A percentile compares a stretch with the other conserved stretches of the same genome.
Evolutionary conservation across 2,797 vertebrate species (phyloP).

Genomic region (Trachurus trachurus): DNA sequence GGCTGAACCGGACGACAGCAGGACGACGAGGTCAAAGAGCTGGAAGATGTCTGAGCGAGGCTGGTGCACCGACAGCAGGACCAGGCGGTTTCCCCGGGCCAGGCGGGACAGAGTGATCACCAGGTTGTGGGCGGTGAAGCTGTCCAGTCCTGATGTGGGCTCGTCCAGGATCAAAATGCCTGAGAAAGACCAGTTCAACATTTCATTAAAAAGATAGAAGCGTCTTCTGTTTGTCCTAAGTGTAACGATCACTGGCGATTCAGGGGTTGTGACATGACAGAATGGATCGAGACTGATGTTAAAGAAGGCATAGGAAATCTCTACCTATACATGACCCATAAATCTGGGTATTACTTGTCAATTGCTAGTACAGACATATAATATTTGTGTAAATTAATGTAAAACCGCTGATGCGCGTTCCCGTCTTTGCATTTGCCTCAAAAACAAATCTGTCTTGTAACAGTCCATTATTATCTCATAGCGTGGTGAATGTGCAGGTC

Average conservation of each 20-base stretch:
- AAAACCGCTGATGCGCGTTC: too few species aligned
- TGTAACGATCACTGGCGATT: neutral
- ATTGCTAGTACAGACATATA: too few species aligned
- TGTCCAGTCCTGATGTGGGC: constrained; percentile 96
- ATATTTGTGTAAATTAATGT: too few species aligned
- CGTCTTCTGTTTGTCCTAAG: neutral
- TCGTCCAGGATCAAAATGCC: constrained; percentile 97
- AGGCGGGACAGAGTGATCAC: constrained; percentile 94
- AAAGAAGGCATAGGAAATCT: too few species aligned
- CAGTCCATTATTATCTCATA: too few species aligned
- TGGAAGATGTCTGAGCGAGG: constrained; percentile 97
- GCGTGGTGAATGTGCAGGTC: too few species aligned
- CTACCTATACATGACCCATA: too few species aligned
- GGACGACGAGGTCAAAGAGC: constrained; percentile 94
- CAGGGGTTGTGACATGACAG: neutral
- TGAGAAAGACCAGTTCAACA: constrained; percentile 62
- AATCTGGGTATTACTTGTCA: too few species aligned
- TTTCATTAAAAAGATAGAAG: neutral
- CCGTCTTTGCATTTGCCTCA: too few species aligned
- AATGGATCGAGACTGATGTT: neutral
- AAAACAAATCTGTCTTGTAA: too few species aligned
- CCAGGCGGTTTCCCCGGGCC: constrained; percentile 94
- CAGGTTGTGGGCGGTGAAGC: constrained; percentile 97
- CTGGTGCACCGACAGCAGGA: constrained; percentile 96
- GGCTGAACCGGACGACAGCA: constrained; percentile 92